Base-by-base conservation (phyloP, 2,113 vertebrate genomes). In the Gnathonemus echidnorhynchus region DNA sequence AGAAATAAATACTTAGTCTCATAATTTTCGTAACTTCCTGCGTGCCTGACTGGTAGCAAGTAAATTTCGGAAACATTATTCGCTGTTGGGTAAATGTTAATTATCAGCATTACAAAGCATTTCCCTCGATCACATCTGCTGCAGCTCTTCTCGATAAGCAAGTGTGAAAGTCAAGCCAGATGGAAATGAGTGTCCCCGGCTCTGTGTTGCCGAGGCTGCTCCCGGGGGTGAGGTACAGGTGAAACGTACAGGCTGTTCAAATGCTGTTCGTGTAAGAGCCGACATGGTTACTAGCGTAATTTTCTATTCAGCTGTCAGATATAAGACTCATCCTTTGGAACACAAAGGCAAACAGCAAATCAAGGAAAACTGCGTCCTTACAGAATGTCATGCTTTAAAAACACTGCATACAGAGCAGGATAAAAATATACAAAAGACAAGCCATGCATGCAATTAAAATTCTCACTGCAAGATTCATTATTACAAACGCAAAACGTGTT, bases 181-280 rank as follows among this genome's bases (percentile, higher is more conserved):
- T 66, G 50, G 50, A 88, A 42, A n/a, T 27, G 48, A 53, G 86
- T 35, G 50, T 31, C 86, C 50, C 86, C 53, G 86, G 86, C 86
- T 53, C 27, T 3, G 50, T 9, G n/a, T 87, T 35, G 31, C 86
- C 2, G 49, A 87, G 86, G n/a, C 27, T 35, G 48, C 39, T 87
- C 86, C 86, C 86, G 8, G 0, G 50, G 86, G 86, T 87, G 15
- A 35, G 27, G 13, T 21, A 52, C 66, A 50, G 88, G 88, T 80
- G 49, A 83, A 83, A 49, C 50, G 86, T 39, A 35, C 86, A 87
- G 27, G 83, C 49, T 80, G 70, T 83, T 80, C 88, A 83, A 17
- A 83, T 52, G n/a, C 27, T 53, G 66, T 53, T 53, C 31, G 27
- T 42, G 17, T 39, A 35, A 42, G 66, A 83, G 48, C 88, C 50